A percentile compares a stretch with the other conserved stretches of the same genome.
phyloP scores from a whole-genome alignment of 2,113 vertebrate genomes.

The rat (Rattus norvegicus) region DNA sequence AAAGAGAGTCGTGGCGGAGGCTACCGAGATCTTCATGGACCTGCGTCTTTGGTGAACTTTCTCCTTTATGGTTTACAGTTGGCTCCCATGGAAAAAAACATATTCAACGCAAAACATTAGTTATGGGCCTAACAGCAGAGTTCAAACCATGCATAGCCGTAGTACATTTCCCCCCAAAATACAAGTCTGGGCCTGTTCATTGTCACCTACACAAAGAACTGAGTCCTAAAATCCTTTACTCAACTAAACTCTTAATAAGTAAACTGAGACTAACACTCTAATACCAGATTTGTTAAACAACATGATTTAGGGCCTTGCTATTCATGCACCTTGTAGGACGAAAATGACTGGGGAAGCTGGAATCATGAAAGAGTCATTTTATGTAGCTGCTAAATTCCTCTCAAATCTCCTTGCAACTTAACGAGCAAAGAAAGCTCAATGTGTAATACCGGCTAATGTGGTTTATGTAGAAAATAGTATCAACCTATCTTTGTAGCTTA shows the following conservation, averaged over 20 bases:
- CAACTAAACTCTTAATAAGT: constrained; percentile 97
- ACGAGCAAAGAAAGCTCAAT: constrained; percentile 94
- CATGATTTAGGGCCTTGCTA: constrained; percentile 96
- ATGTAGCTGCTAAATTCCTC: constrained; percentile 99
- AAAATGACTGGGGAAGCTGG: constrained; percentile 99
- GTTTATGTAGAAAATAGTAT: constrained; percentile 96
- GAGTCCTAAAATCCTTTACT: constrained; percentile 95
- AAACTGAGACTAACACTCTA: constrained; percentile 98
- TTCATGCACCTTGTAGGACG: constrained; percentile 93
- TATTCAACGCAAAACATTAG: constrained; percentile 80
- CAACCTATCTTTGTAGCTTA: constrained; percentile 95
- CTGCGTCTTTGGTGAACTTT: constrained; percentile 69
- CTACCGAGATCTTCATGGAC: constrained; percentile 63
- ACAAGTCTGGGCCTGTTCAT: constrained; percentile 89
- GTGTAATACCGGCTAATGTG: constrained; percentile 99
- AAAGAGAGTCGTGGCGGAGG: constrained; percentile 58
- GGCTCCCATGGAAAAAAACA: constrained; percentile 79
- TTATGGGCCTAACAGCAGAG: constrained; percentile 83
- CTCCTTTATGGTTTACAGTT: constrained; percentile 80
- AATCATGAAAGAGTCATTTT: constrained; percentile 99
- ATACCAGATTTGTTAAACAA: constrained; percentile 98
- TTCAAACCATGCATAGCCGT: constrained; percentile 85
- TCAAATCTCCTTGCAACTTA: constrained; percentile 99
- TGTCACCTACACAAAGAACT: constrained; percentile 91
- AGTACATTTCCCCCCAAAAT: constrained; percentile 86